phyloP scores from a whole-genome alignment of 2,888 invertebrate genomes.

The Cataglyphis altisquamis region DNA sequence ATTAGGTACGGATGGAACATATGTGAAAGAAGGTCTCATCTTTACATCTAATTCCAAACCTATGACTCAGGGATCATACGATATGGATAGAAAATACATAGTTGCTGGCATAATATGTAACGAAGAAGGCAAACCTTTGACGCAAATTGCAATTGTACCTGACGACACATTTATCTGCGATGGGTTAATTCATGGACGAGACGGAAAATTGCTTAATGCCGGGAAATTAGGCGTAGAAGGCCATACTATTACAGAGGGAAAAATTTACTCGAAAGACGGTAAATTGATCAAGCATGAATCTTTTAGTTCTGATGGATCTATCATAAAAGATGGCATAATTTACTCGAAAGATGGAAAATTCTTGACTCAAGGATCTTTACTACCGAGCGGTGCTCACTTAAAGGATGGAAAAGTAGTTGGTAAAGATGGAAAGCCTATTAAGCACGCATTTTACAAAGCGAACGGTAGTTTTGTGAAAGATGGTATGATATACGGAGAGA shows the following conservation, averaged over 20 bases:
- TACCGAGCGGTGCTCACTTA: slow-evolving; percentile 82
- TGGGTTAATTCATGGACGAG: slow-evolving; percentile 81
- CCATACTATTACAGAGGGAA: slow-evolving; percentile 81
- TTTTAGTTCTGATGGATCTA: slow-evolving; percentile 83
- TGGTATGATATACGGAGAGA: slow-evolving; percentile 80
- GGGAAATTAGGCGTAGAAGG: slow-evolving; percentile 82
- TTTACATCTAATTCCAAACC: slow-evolving; percentile 81
- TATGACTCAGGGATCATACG: slow-evolving; percentile 81
- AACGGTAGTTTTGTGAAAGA: slow-evolving; percentile 84
- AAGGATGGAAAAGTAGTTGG: slow-evolving; percentile 83
- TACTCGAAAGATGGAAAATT: slow-evolving; percentile 82
- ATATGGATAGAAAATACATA: slow-evolving; percentile 82
- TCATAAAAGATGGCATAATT: slow-evolving; percentile 82
- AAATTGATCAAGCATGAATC: slow-evolving; percentile 82
- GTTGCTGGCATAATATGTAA: slow-evolving; percentile 83
- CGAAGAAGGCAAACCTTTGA: slow-evolving; percentile 81
- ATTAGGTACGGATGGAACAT: slow-evolving; percentile 80
- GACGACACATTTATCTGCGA: slow-evolving; percentile 81
- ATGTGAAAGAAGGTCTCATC: slow-evolving; percentile 82
- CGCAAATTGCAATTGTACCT: slow-evolving; percentile 80
- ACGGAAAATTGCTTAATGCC: slow-evolving; percentile 79
- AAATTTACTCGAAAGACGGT: slow-evolving; percentile 82
- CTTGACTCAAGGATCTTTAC: slow-evolving; percentile 82
- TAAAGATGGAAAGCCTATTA: slow-evolving; percentile 82
- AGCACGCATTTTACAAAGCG: slow-evolving; percentile 82